A percentile compares a stretch with the other conserved stretches of the same genome.
Evolutionary conservation across 2,797 vertebrate genomes (phyloP).

Genomic region (Thaleichthys pacificus): DNA sequence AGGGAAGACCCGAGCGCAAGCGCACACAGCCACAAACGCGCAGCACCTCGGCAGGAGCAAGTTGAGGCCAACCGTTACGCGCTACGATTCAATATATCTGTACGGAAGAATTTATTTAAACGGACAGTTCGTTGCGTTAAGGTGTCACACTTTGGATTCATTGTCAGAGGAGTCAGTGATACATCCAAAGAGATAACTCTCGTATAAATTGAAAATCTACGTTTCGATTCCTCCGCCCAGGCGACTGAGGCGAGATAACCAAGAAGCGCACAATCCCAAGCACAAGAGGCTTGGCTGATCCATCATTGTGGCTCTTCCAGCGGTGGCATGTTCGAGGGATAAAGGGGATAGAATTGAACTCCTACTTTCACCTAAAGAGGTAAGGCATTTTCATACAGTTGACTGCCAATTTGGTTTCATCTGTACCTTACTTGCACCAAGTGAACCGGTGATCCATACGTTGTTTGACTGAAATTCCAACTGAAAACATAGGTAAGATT

Average conservation of each 20-base stretch:
- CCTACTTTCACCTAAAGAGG: slow-evolving; percentile 75
- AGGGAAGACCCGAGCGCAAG: slow-evolving; percentile 14
- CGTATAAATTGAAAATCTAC: not conserved
- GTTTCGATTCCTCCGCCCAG: not conserved
- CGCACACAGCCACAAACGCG: slow-evolving; percentile 1
- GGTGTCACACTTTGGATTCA: not conserved
- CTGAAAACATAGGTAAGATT: not conserved
- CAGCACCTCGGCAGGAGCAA: not conserved
- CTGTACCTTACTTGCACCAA: not conserved
- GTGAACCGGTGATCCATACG: not conserved
- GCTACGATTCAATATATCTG: not conserved
- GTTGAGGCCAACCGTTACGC: not conserved
- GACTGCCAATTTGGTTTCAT: not conserved
- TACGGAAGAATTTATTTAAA: slow-evolving; percentile 8
- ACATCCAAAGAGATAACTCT: not conserved
- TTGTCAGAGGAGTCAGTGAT: not conserved
- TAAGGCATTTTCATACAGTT: slow-evolving; percentile 28
- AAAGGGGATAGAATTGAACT: slow-evolving; percentile 66
- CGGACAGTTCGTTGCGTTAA: not conserved
- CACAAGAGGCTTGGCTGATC: slow-evolving; percentile 35
- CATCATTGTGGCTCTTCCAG: slow-evolving; percentile 70
- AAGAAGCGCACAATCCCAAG: slow-evolving; percentile 39
- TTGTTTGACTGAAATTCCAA: no score
- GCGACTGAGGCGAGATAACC: slow-evolving; percentile 8
- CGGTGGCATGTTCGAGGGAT: slow-evolving; percentile 70